These are phyloP conservation scores for Cherax quadricarinatus DNA, from an alignment of 1,140 invertebrate genomes.

Conservation along the genomic window DNA sequence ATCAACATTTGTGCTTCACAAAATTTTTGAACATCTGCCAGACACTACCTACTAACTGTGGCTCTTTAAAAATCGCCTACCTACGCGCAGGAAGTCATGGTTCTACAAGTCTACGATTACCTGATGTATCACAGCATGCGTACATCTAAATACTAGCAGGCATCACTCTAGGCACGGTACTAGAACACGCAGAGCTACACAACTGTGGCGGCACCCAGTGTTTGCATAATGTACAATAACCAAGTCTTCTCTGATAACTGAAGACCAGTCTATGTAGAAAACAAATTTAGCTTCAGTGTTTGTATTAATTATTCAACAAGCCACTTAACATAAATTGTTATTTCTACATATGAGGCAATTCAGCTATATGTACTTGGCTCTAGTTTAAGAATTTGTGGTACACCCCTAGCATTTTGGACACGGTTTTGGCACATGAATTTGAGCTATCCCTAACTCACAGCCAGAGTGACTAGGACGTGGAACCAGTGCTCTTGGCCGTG, in stretches of 20 bases:
- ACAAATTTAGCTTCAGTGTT: background rate
- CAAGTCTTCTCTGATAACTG: conserved; percentile 5
- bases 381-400: conserved; percentile 35
- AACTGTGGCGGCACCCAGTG: conserved; percentile 56
- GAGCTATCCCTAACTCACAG: conserved; percentile 59
- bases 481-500: conserved; percentile 39
- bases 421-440: conserved; percentile 59
- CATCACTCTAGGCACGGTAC: conserved; percentile 58
- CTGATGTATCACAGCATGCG: conserved; percentile 68
- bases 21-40: conserved; percentile 10
- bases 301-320: background rate
- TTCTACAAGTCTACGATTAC: conserved; percentile 55
- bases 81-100: conserved; percentile 60
- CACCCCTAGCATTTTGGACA: conserved; percentile 39
- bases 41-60: conserved; percentile 37
- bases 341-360: conserved; percentile 23
- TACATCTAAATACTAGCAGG: conserved; percentile 54
- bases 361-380: conserved; percentile 24
- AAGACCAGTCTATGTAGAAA: conserved; percentile 4
- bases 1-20: background rate
- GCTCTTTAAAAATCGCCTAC: conserved; percentile 58
- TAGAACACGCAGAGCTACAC: conserved; percentile 59
- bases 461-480: conserved; percentile 41
- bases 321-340: background rate
- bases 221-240: conserved; percentile 47